phyloP scores from a whole-genome alignment of 2,888 invertebrate species.

The Cephalotes varians region DNA sequence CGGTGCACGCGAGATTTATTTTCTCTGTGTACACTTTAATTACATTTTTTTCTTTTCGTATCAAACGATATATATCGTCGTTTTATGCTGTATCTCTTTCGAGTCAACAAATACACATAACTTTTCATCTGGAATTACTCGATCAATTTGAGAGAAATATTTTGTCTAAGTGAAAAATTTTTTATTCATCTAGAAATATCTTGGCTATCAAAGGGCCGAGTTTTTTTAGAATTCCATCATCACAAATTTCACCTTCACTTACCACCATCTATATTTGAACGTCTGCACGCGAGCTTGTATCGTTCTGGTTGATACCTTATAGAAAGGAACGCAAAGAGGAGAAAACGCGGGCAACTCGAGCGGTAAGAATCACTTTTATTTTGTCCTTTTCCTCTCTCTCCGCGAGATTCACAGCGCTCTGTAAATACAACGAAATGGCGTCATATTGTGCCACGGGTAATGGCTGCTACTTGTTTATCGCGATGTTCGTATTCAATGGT shows the following conservation, averaged over 20 bases:
- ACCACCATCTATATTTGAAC: not conserved
- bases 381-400: conserved; percentile 18
- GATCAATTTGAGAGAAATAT: not conserved
- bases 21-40: conserved; percentile 37
- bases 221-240: conserved; percentile 24
- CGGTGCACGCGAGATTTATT: conserved; percentile 20
- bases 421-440: conserved; percentile 49
- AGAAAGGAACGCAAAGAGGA: conserved; percentile 17
- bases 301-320: not conserved
- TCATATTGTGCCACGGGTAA: conserved; percentile 50
- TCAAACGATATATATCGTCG: not conserved
- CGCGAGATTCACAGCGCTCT: conserved; percentile 26
- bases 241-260: conserved; percentile 31
- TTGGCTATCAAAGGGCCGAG: not conserved
- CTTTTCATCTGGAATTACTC: not conserved
- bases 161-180: not conserved
- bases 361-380: conserved; percentile 47
- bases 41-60: not conserved
- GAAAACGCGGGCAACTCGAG: conserved; percentile 3
- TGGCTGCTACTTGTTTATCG: conserved; percentile 47
- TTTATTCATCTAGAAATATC: conserved; percentile 10
- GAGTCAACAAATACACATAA: conserved; percentile 16
- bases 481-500: conserved; percentile 45
- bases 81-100: not conserved
- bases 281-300: conserved; percentile 36